Conservation (phyloP, 2,797 vertebrate genomes). For the Semotilus atromaculatus region DNA sequence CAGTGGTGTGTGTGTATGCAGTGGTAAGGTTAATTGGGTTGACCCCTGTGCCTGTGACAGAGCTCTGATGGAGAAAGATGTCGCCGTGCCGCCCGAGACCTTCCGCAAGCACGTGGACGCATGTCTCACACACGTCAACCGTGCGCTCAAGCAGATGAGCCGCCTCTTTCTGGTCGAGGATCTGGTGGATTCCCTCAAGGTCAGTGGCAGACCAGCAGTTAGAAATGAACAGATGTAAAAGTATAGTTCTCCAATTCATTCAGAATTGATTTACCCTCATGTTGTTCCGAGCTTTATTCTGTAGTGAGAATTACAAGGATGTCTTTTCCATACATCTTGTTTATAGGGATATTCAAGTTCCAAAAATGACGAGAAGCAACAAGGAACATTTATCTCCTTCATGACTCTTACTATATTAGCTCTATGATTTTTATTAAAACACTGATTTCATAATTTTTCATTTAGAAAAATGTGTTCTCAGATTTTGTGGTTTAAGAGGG, state of each 20-base stretch:
- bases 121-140: conserved; percentile 86
- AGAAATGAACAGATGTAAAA: background rate
- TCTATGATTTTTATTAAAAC: background rate
- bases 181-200: conserved; percentile 93
- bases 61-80: conserved; percentile 87
- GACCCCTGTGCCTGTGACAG: conserved; percentile 70
- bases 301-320: no score
- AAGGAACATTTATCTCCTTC: background rate
- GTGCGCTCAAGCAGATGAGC: conserved; percentile 83
- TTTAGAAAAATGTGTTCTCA: background rate
- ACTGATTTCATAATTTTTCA: background rate
- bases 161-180: conserved; percentile 93
- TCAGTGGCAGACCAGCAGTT: conserved; percentile 61
- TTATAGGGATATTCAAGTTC: background rate
- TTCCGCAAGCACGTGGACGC: conserved; percentile 87
- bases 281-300: background rate
- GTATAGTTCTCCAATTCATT: background rate
- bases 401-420: background rate
- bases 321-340: background rate
- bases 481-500: background rate
- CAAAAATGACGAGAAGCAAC: background rate
- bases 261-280: background rate
- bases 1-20: conserved; percentile 20
- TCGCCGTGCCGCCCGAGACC: conserved; percentile 87
- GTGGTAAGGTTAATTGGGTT: conserved; percentile 52